Conservation (phyloP, 2,113 vertebrate species). For the Pseudorectes ferrugineus region DNA sequence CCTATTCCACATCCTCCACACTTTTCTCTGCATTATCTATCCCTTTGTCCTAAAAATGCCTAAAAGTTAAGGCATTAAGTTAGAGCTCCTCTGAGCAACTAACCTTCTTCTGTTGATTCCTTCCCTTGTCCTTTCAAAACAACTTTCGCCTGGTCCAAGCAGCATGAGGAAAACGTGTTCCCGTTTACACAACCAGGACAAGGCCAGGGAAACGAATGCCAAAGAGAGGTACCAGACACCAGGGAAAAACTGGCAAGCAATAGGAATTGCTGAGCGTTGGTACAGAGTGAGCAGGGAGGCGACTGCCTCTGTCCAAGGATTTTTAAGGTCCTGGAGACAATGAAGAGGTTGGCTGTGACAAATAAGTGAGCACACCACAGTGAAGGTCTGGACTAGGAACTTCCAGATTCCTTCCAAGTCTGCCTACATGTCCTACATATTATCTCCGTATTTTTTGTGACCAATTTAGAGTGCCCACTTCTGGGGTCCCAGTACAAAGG, state of each 20-base stretch:
- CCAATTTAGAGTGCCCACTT: neutral
- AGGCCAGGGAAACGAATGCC: neutral
- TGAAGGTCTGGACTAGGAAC: neutral
- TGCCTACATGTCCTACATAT: neutral
- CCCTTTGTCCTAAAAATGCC: neutral
- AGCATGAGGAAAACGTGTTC: neutral
- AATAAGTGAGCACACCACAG: neutral
- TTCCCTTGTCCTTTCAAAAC: neutral
- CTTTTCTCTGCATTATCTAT: neutral
- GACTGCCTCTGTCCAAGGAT: neutral
- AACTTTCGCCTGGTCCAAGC: neutral
- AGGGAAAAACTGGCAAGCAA: neutral
- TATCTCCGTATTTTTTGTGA: neutral
- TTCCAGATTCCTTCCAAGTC: neutral
- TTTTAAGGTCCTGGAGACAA: neutral
- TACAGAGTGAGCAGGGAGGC: neutral
- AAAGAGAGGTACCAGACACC: neutral
- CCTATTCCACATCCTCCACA: neutral
- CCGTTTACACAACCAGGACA: neutral
- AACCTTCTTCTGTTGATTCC: neutral
- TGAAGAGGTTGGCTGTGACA: fast-evolving
- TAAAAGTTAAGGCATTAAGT: too few species aligned
- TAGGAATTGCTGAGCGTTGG: neutral
- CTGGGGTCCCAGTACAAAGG: neutral
- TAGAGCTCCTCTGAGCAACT: neutral